Conservation (phyloP, 2,113 vertebrate species). For the Mungos mungo region DNA sequence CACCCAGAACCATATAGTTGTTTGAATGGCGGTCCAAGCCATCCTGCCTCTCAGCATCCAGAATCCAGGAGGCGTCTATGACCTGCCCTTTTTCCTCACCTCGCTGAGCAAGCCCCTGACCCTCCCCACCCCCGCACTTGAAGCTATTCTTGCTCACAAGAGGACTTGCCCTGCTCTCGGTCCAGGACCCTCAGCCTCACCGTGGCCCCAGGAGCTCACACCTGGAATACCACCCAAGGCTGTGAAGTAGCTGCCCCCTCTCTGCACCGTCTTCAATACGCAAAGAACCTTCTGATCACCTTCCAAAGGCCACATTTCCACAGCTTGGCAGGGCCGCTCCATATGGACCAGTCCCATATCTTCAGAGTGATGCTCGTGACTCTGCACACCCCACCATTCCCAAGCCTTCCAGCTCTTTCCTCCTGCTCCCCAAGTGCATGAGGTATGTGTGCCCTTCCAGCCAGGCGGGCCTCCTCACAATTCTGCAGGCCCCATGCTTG, state of each 20-base stretch:
- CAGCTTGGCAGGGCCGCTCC: not conserved
- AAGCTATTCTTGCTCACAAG: not conserved
- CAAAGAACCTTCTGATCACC: no score
- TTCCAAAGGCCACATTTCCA: not conserved
- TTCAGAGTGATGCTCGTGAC: not conserved
- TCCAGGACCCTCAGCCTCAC: not conserved
- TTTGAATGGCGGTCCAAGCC: not conserved
- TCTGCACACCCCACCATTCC: not conserved
- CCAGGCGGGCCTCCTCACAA: fast-evolving
- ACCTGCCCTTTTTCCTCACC: not conserved
- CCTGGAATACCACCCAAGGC: no score
- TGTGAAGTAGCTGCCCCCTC: not conserved
- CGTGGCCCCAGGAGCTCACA: not conserved
- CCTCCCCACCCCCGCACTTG: not conserved
- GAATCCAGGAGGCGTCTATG: not conserved
- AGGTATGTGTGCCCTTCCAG: not conserved
- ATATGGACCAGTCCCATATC: not conserved
- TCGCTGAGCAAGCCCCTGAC: not conserved
- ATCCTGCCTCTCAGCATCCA: not conserved
- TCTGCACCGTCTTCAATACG: not conserved
- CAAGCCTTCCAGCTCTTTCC: not conserved
- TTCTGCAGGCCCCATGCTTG: fast-evolving
- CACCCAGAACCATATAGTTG: not conserved
- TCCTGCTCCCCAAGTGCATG: not conserved
- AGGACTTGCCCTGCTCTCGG: not conserved